These are phyloP conservation scores for Eretmodus cyanostictus DNA, from an alignment of 2,113 vertebrate genomes.

Conservation along the genomic window DNA sequence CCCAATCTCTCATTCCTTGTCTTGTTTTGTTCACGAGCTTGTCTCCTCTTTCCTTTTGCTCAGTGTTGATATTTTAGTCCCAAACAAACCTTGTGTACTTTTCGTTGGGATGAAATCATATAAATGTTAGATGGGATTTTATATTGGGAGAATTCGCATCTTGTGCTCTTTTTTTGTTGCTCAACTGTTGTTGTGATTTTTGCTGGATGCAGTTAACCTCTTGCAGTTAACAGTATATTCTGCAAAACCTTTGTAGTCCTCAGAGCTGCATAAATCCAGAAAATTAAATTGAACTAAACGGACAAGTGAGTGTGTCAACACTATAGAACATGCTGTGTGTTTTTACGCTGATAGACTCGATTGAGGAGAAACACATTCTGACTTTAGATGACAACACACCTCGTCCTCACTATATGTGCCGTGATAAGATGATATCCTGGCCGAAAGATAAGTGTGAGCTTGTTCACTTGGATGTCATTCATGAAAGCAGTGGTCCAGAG, in stretches of 20 bases:
- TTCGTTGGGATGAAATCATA: not conserved
- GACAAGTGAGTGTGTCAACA: not conserved
- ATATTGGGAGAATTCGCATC: not conserved
- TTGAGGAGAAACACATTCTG: conserved; percentile 4
- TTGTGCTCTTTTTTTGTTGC: not conserved
- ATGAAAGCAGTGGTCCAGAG: conserved; percentile 11
- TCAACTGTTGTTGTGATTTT: not conserved
- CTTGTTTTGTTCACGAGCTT: not conserved
- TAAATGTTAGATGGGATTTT: not conserved
- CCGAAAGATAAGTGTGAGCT: conserved; percentile 28
- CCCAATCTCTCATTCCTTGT: not conserved
- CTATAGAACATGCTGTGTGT: not conserved
- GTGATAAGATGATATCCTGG: conserved; percentile 24
- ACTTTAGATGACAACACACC: not conserved
- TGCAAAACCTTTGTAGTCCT: not conserved
- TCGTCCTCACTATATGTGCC: not conserved
- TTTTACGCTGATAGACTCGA: conserved; percentile 26
- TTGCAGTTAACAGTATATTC: not conserved
- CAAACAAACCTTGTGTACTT: not conserved
- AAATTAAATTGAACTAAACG: conserved; percentile 18
- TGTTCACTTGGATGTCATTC: conserved; percentile 34
- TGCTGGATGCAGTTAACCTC: not conserved
- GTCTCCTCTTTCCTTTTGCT: not conserved
- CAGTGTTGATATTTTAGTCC: not conserved
- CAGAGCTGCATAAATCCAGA: not conserved